phyloP scores from a whole-genome alignment of 2,888 invertebrate genomes.

The Pristionchus mayeri region DNA sequence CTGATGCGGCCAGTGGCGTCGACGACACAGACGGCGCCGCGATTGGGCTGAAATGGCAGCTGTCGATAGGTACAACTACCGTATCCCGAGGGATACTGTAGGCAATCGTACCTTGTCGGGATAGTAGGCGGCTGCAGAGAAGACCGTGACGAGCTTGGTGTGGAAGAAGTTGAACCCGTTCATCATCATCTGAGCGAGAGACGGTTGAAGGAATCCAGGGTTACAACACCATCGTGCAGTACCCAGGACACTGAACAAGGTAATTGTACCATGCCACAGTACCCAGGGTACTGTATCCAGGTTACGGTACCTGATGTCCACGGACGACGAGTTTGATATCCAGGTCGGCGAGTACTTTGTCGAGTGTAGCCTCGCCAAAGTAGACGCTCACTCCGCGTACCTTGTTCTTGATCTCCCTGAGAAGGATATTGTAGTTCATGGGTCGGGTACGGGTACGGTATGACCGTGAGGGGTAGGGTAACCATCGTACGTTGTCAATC shows the following conservation, averaged over 20 bases:
- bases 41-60: conserved; percentile 5
- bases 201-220: background rate
- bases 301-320: background rate
- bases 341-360: background rate
- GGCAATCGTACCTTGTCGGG: background rate
- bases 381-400: conserved; percentile 10
- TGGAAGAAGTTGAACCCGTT: conserved; percentile 25
- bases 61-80: too few species aligned
- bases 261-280: too few species aligned
- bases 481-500: too few species aligned
- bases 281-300: too few species aligned
- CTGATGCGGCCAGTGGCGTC: background rate
- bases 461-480: background rate
- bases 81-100: background rate
- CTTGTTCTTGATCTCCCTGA: background rate
- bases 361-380: background rate
- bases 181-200: background rate
- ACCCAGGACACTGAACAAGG: too few species aligned
- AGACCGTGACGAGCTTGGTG: background rate
- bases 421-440: too few species aligned
- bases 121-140: background rate
- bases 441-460: too few species aligned
- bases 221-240: too few species aligned
- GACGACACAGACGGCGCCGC: background rate
- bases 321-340: background rate